Base-by-base conservation (phyloP, 2,797 vertebrate genomes). In the Kryptopterus vitreolus region DNA sequence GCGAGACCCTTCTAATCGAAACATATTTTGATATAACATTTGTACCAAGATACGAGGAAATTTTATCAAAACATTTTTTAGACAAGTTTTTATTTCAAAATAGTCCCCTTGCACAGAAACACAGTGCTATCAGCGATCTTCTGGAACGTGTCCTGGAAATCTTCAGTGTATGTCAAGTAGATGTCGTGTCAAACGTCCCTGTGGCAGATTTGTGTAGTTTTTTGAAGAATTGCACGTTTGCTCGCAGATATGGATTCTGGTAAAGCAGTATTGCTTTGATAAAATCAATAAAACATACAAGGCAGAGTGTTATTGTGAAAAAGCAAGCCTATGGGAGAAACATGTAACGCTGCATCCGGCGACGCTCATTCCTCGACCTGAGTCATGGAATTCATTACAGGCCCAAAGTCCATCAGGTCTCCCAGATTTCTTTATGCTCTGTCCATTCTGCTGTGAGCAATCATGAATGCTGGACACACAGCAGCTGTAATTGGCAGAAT, bases 401-500 rank as follows among this genome's bases (percentile, higher is more conserved):
- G 83, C 77, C 84, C 77, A 72, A 79, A 81, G 86, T 87, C 87
- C 85, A 90, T 89, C 89, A 90, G 83, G 88, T 85, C 24, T n/a
- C 20, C 29, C 53, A 24, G 33, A 71, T 58, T 29, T n/a, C 29
- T 33, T 50, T 76, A 43, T 58, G 26, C 48, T 77, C 58, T 8
- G 16, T 50, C 80, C 50, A 71, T 71, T 62, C 38, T 81, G 57
- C 75, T 87, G 85, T 86, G 83, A 88, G 84, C 79, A 69, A 85
- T 86, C 84, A 88, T 46, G 69, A 86, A 87, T 83, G n/a, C 48
- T 59, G 70, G 76, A 71, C 79, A 79, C 61, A 80, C 63, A 81
- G 88, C 85, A 76, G 63, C 80, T 85, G 86, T 91, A 92, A 93
- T 89, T 91, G 90, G 88, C 72, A n/a, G 84, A 85, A 90, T 92